Evolutionary conservation across 1,140 invertebrate species (phyloP).

Genomic region (Mesaphorura yosii): DNA sequence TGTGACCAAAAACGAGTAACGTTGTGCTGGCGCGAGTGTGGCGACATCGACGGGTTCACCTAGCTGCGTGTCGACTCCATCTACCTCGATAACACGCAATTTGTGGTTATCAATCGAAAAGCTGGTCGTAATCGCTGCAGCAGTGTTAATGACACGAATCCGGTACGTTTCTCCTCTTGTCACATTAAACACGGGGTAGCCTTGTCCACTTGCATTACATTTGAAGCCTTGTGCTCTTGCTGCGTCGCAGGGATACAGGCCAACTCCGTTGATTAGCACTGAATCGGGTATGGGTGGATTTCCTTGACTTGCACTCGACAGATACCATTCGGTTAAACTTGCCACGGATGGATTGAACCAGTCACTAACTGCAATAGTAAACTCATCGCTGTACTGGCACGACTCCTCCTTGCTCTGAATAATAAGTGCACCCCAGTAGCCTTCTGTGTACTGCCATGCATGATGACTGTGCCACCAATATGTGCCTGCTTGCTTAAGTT

Average conservation of each 20-base stretch:
- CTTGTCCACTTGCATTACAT: neutral
- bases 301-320: conserved; percentile 1
- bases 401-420: conserved; percentile 1
- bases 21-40: conserved; percentile 5
- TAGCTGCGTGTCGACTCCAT: conserved; percentile 6
- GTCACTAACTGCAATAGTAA: conserved; percentile 12
- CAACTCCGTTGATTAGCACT: conserved; percentile 14
- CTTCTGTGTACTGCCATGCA: conserved; percentile 15
- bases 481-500: conserved; percentile 4
- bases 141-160: conserved; percentile 9
- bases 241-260: conserved; percentile 6
- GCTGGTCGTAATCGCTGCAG: neutral
- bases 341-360: conserved; percentile 8
- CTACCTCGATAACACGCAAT: conserved; percentile 10
- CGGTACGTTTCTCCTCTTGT: conserved; percentile 10
- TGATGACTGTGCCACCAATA: conserved; percentile 19
- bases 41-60: conserved; percentile 4
- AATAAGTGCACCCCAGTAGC: conserved; percentile 13
- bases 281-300: conserved; percentile 10
- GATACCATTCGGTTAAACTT: neutral
- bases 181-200: conserved; percentile 3
- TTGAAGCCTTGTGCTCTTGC: no score
- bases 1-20: conserved; percentile 15
- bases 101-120: conserved; percentile 18
- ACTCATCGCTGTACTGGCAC: conserved; percentile 5